Evolutionary conservation across 2,113 vertebrate genomes (phyloP).

Genomic region (Thymallus thymallus): DNA sequence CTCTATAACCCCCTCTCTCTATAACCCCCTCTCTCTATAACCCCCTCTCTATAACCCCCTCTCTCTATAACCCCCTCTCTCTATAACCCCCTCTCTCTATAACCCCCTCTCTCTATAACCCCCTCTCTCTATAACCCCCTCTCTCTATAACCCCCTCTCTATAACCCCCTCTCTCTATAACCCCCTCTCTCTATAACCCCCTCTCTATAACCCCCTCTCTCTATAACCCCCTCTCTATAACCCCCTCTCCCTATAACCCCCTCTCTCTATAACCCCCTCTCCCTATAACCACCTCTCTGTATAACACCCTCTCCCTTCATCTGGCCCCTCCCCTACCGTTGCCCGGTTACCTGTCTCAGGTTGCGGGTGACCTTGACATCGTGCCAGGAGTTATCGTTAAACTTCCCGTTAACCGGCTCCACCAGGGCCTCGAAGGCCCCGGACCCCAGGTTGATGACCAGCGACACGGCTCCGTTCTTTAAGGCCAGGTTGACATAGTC

Average conservation of each 20-base stretch:
- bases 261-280: too few relatives aligned
- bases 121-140: too few relatives aligned
- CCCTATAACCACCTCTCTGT: too few relatives aligned
- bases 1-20: too few relatives aligned
- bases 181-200: conserved; percentile 18
- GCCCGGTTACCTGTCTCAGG: conserved; percentile 99
- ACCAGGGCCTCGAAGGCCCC: conserved; percentile 99
- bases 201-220: too few relatives aligned
- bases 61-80: too few relatives aligned
- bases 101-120: too few relatives aligned
- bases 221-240: too few relatives aligned
- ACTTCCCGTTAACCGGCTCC: conserved; percentile 99
- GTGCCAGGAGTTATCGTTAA: conserved; percentile 99
- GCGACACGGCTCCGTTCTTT: conserved; percentile 98
- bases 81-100: too few relatives aligned
- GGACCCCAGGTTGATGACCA: conserved; percentile 99
- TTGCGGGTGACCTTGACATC: conserved; percentile 99
- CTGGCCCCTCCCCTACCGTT: conserved; percentile 72
- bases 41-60: background rate
- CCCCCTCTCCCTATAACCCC: too few relatives aligned
- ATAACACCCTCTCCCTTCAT: conserved; percentile 19
- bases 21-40: background rate
- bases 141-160: too few relatives aligned
- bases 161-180: too few relatives aligned
- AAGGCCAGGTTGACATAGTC: conserved; percentile 99